Evolutionary conservation across 2,888 invertebrate genomes (phyloP), one percentile per base, ranked within the genome.

Genomic region (Chrysolina americana): DNA sequence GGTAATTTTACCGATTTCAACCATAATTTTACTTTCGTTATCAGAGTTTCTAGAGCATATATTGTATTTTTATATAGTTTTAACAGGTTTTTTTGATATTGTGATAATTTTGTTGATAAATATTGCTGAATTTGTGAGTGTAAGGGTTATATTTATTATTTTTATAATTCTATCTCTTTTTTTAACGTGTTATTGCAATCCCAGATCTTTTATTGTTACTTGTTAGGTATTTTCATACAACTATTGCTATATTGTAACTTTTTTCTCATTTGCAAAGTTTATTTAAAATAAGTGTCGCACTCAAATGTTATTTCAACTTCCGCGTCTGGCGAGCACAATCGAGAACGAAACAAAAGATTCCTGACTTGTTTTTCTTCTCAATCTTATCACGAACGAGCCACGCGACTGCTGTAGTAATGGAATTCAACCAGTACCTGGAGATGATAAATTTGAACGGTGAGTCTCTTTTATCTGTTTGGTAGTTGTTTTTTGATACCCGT

Each of bases 321-420:
- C 59, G 36, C 36, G 23, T 28, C 59, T 36, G 36, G 21, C 53
- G 21, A 53, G 53, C 19, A 23, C 59, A 36, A 17, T 59, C 59
- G 23, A 36, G 15, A 36, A n/a, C 15, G n/a, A 59, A 59, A 28
- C 59, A 36, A 59, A 59, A 36, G 59, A 59, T 19, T 59, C 59
- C 36, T 59, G 59, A 59, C 68, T 41, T 41, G 36, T 41, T 50
- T 68, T 68, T 68, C n/a, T 17, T 56, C 56, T 53, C 68, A 28
- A 66, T 70, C 59, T 78, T 73, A 76, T 70, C 76, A 41, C 41
- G 74, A 74, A 41, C 41, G 74, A 74, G 76, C 75, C 78, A 76
- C 78, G 78, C 63, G 72, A 53, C 73, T 73, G 64, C 75, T n/a
- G n/a, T n/a, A 73, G 71, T 64, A 73, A 78, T 78, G 78, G 78